Evolutionary conservation across 2,113 vertebrate species (phyloP).

Genomic region (Zapornia atra): DNA sequence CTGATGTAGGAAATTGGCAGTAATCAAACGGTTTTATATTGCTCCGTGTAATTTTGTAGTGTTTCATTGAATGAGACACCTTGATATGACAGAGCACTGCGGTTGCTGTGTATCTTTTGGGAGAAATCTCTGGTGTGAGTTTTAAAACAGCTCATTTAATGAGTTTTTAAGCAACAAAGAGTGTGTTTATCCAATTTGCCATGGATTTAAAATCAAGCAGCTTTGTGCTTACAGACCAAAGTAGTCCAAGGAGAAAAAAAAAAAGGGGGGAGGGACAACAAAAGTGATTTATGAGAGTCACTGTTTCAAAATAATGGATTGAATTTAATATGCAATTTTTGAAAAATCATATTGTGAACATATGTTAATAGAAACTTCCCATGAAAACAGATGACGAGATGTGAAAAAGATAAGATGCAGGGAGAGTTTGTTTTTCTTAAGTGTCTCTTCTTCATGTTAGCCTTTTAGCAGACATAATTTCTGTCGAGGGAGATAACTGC

Average conservation of each 20-base stretch:
- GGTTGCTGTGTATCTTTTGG: neutral
- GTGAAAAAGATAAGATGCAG: constrained; percentile 9
- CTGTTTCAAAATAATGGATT: constrained; percentile 5
- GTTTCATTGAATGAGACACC: neutral
- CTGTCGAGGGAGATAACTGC: neutral
- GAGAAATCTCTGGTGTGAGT: neutral
- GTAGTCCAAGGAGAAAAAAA: neutral
- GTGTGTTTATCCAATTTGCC: neutral
- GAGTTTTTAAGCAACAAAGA: neutral
- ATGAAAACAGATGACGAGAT: constrained; percentile 7
- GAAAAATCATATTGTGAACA: constrained; percentile 36
- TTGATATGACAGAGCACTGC: neutral
- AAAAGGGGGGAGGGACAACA: neutral
- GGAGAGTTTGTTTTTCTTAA: neutral
- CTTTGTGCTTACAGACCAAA: neutral
- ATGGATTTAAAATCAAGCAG: neutral
- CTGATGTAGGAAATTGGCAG: neutral
- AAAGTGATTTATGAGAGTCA: neutral
- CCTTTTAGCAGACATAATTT: constrained; percentile 2
- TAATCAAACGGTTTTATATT: neutral
- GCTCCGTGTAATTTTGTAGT: neutral
- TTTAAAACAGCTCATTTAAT: neutral
- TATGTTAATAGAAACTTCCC: constrained; percentile 1
- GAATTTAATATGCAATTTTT: constrained; percentile 17
- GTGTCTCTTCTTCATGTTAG: neutral